A percentile compares a stretch with the other conserved stretches of the same genome.
Conservation (phyloP, 2,797 vertebrate species). For the Anguilla obscura region DNA sequence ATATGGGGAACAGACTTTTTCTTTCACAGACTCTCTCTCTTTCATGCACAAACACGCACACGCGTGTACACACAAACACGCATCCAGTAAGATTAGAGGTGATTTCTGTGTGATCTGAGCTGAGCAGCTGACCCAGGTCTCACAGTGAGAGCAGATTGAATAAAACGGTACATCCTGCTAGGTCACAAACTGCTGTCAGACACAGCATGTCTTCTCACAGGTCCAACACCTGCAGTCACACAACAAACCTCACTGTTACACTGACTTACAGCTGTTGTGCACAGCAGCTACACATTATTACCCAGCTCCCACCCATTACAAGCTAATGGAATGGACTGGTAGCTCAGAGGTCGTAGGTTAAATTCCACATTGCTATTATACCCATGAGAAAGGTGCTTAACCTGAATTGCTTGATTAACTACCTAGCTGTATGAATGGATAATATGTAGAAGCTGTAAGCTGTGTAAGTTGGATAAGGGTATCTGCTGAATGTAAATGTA, state of each 20-base stretch:
- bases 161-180: constrained; percentile 28
- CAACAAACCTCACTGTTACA: background rate
- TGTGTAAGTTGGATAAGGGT: background rate
- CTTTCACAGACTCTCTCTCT: background rate
- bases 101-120: background rate
- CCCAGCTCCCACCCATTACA: background rate
- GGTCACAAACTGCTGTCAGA: constrained; percentile 32
- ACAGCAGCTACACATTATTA: background rate
- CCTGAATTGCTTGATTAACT: background rate
- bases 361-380: background rate
- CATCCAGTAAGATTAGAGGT: background rate
- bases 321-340: background rate
- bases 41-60: background rate
- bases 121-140: constrained; percentile 24
- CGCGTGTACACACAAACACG: constrained; percentile 9
- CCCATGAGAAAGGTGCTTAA: background rate
- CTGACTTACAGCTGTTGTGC: background rate
- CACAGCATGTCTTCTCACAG: background rate
- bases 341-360: background rate
- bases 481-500: background rate
- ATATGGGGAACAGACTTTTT: background rate
- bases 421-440: background rate
- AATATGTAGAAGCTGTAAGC: background rate
- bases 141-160: background rate
- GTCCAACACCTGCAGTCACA: background rate